Evolutionary conservation across 2,888 invertebrate genomes (phyloP), one percentile per base, ranked within the genome.

Genomic region (Trichogramma evanescens): DNA sequence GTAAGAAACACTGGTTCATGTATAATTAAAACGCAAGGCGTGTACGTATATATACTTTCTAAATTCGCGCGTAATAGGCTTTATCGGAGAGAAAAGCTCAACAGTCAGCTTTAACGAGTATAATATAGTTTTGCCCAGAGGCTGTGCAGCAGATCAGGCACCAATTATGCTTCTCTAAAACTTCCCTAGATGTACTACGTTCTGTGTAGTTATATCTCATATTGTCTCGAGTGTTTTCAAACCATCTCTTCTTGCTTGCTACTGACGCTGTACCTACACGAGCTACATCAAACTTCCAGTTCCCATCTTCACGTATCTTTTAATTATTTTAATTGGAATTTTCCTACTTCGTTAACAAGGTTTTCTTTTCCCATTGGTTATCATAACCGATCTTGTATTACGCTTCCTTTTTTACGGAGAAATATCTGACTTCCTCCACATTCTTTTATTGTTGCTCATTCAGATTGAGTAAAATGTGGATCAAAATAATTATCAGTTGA

Each of bases 21-120:
- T 70, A 68, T 70, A 74, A 74, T 73, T 74, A 74, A 72, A 72
- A 71, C 68, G 64, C 65, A 63, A 70, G 71, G 69, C 67, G 70
- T 68, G 71, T 67, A 26, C 26, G 26, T 26, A 26, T 26, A 1
- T 26, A 26, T 26, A 68, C 68, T 67, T 62, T 64, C 70, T 67
- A 72, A 74, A 72, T 69, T 74, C 68, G 62, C 3, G 65, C 67
- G 67, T 74, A 74, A 74, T 73, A 70, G 72, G 67, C 69, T 68
- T 70, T 73, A 74, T 73, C 72, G 70, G 69, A 67, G 68, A 26
- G 26, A 26, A 26, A 26, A 26, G 26, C 59, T 68, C 72, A 72
- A 70, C 69, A 71, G 66, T 68, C 70, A 26, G 71, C 71, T 74
- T 68, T 69, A 74, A 72, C 69, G 72, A 73, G 72, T 71, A 71